Evolutionary conservation across 2,888 invertebrate genomes (phyloP), one percentile per base, ranked within the genome.

Genomic region (Malthinus seriepunctatus): DNA sequence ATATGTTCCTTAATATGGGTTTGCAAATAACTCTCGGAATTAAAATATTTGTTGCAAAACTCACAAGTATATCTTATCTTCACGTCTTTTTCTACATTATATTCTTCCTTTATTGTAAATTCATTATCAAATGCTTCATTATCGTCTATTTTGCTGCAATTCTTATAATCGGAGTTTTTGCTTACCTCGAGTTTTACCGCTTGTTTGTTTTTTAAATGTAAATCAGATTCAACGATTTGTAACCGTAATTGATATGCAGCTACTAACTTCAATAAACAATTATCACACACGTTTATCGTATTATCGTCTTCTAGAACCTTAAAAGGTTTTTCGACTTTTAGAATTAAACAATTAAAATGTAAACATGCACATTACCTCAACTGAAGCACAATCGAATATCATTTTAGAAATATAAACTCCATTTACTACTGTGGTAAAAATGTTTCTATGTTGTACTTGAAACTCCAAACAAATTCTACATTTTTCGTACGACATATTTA

Each of bases 1-100:
- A 55, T 55, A 38, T 62, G 62, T 33, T 59, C 50, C 11, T 11
- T 55, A 23, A 48, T 59, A 14, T 62, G 62, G 0, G 59, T 59
- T 35, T 55, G 44, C 8, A 51, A 59, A 8, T 55, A 59, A 15
- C 59, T 59, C 9, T 47, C 47, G 35, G 51, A 55, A 31, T 50
- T 47, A 32, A 62, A 62, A 0, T 42, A 32, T 31, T 59, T 59
- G 32, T 62, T 48, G 33, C 62, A 62, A 9, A 59, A 47, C n/a
- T 52, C 10, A 32, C 63, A 63, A 12, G 12, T 32, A 23, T 51
- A 45, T 6, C n/a, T 12, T 6, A 42, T 46, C 42, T 53, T 52
- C 14, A 47, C 37, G 8, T n/a, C n/a, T n/a, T 8, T 11, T 12
- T 42, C 14, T 44, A 11, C 7, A 8, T 42, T 2, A 3, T 8